A percentile compares a stretch with the other conserved stretches of the same genome.
Conservation (phyloP, 2,888 invertebrate species). For the Boloria selene region DNA sequence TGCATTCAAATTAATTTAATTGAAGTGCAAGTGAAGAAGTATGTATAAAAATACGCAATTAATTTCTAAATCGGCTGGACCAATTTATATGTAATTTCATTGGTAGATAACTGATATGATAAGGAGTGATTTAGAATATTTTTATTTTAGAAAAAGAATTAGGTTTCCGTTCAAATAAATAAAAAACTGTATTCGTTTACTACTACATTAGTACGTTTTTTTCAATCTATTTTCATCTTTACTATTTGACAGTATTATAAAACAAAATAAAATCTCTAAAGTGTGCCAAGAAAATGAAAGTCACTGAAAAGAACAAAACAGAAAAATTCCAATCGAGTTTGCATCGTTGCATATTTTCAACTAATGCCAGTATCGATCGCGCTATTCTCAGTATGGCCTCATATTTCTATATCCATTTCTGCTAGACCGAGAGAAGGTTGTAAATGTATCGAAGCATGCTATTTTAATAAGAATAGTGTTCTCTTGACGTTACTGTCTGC, state of each 20-base stretch:
- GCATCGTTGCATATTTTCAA: conserved; percentile 11
- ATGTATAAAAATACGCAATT: too few species aligned
- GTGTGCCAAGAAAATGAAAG: conserved; percentile 1
- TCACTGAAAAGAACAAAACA: neutral
- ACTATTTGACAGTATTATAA: neutral
- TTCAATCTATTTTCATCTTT: too few species aligned
- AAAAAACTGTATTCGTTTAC: too few species aligned
- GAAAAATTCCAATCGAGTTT: neutral
- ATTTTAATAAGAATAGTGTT: conserved; percentile 24
- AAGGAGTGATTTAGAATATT: too few species aligned
- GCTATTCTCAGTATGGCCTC: conserved; percentile 18
- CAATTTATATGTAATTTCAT: too few species aligned
- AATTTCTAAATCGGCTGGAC: too few species aligned
- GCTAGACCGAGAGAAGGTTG: conserved; percentile 1
- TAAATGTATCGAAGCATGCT: neutral
- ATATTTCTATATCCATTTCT: conserved; percentile 20
- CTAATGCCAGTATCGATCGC: conserved; percentile 12
- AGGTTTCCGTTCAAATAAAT: too few species aligned
- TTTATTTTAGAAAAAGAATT: too few species aligned
- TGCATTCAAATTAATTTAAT: too few species aligned
- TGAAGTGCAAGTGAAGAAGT: too few species aligned
- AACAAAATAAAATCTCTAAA: neutral
- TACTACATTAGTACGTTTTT: too few species aligned
- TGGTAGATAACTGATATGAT: too few species aligned
- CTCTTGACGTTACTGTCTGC: neutral